phyloP scores from a whole-genome alignment of 2,797 vertebrate species.

The Malacoctenus gilli region DNA sequence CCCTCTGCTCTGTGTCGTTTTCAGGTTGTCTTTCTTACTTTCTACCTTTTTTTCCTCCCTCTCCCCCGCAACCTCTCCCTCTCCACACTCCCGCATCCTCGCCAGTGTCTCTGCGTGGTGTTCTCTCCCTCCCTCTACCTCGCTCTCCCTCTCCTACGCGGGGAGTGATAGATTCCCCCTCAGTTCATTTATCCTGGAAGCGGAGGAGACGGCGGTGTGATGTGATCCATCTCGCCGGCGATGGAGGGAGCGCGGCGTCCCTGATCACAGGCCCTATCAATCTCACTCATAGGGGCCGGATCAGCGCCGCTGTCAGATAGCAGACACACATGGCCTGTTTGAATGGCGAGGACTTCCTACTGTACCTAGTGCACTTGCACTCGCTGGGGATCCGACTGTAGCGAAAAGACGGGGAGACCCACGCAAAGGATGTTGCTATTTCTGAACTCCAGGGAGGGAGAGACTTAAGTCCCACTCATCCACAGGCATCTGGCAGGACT shows the following conservation, averaged over 20 bases:
- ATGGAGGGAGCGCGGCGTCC: constrained; percentile 80
- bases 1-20: constrained; percentile 29
- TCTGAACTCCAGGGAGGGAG: constrained; percentile 38
- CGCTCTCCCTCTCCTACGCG: constrained; percentile 66
- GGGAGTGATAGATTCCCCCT: constrained; percentile 83
- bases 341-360: constrained; percentile 74
- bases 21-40: constrained; percentile 48
- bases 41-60: constrained; percentile 42
- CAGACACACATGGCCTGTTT: constrained; percentile 72
- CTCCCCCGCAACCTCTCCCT: constrained; percentile 21
- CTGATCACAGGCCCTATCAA: constrained; percentile 85
- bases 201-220: constrained; percentile 80
- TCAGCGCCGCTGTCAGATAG: constrained; percentile 79
- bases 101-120: constrained; percentile 63
- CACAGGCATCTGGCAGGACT: constrained; percentile 15
- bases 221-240: constrained; percentile 84
- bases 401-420: constrained; percentile 53
- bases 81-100: constrained; percentile 45
- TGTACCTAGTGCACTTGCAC: constrained; percentile 68
- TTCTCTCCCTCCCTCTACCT: constrained; percentile 51
- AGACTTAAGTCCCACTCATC: constrained; percentile 14
- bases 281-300: constrained; percentile 84
- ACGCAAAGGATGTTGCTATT: constrained; percentile 37
- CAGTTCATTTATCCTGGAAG: constrained; percentile 86
- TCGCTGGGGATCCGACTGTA: constrained; percentile 57